These are phyloP conservation scores for Fulmarus glacialis DNA, from an alignment of 2,113 vertebrate genomes.

Conservation along the genomic window DNA sequence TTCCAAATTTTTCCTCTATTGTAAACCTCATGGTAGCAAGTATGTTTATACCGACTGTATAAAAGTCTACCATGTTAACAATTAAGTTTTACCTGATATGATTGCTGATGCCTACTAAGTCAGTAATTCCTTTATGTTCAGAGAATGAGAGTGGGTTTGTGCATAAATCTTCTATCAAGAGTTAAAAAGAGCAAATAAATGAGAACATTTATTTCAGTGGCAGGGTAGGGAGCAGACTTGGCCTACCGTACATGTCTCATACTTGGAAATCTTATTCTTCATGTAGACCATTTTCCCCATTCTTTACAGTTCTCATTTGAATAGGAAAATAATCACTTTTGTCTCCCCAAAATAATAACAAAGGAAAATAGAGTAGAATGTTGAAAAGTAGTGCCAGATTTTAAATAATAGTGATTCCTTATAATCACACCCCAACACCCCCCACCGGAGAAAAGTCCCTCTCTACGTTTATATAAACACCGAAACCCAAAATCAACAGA, in stretches of 20 bases:
- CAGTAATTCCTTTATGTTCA: background rate
- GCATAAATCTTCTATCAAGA: background rate
- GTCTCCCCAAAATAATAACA: background rate
- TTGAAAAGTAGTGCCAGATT: background rate
- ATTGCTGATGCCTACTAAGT: background rate
- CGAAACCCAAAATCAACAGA: background rate
- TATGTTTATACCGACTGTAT: background rate
- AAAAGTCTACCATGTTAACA: background rate
- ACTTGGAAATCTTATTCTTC: background rate
- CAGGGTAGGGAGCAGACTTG: background rate
- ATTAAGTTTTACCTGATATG: background rate
- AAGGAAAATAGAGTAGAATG: background rate
- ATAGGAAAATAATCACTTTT: background rate
- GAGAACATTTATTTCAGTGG: background rate
- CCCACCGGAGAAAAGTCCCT: background rate
- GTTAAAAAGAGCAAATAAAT: background rate
- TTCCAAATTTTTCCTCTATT: background rate
- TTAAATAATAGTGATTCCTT: background rate
- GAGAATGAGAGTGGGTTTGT: background rate
- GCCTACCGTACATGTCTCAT: background rate
- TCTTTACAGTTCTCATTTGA: background rate
- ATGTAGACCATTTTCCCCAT: background rate
- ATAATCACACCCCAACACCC: background rate
- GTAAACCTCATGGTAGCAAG: background rate
- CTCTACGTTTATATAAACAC: background rate